Evolutionary conservation across 2,113 vertebrate species (phyloP), one percentile per base, ranked within the genome.

Genomic region (Siniperca chuatsi): DNA sequence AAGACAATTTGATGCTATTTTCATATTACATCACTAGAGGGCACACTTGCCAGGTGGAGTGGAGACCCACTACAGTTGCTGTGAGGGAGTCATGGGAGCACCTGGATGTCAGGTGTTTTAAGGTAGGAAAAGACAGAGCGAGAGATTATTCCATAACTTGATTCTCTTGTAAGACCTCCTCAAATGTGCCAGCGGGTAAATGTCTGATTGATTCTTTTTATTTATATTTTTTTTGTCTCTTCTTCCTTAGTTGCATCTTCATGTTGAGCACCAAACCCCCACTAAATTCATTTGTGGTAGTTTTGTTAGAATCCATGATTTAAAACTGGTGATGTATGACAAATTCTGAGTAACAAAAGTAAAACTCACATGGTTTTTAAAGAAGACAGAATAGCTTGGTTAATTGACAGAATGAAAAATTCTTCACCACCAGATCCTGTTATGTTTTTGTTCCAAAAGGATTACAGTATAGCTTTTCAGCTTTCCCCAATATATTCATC

Each of bases 51-150:
- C 95, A 0, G 94, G 96, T 77, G 95, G 96, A 6, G 88, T 95
- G 68, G 97, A 97, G 90, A 96, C 95, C 0, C 73, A 58, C 74
- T 97, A 96, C 54, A 96, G 94, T 66, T 97, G 96, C 88, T 97
- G 97, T 82, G 94, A 96, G 86, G 95, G 89, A 79, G 86, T 94
- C 8, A 93, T 96, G 87, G 96, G 95, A 16, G 92, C 94, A 20
- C 82, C 94, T 25, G 93, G 95, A 66, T 97, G 96, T 87, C 96
- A 96, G 79, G 90, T 94, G 5, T 93, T 95, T 71, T 71, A 93
- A 95, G 94, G 96, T 96, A 84, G 21, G 25, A 52, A 70, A 15
- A 0, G 0, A 1, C 7, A 15, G 2, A 55, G 18, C 35, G 10
- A 46, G 6, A 20, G 11, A 64, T 40, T 57, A 18, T 68, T 8